phyloP scores from a whole-genome alignment of 2,113 vertebrate species.

The Spheniscus mendiculus region DNA sequence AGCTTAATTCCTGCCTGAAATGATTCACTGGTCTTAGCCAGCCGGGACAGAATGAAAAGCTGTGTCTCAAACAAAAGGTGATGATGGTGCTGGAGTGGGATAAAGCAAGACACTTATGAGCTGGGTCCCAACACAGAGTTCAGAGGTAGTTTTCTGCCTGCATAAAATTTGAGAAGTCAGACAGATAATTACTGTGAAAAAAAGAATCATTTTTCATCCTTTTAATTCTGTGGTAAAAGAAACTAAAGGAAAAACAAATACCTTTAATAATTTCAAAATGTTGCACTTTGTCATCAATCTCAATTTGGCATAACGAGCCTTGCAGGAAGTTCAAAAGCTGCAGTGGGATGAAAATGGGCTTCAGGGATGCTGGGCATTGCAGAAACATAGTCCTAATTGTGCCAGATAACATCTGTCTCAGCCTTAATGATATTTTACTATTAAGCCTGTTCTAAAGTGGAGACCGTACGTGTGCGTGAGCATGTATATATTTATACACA shows the following conservation, averaged over 20 bases:
- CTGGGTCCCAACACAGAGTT: neutral
- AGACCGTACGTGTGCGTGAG: fast-evolving
- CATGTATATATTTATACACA: fast-evolving
- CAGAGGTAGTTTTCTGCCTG: neutral
- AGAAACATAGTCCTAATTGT: neutral
- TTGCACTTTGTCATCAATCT: slow-evolving; percentile 48
- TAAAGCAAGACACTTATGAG: neutral
- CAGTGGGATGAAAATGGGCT: neutral
- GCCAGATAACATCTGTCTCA: neutral
- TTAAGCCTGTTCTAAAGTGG: neutral
- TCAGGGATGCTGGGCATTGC: neutral
- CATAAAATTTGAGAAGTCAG: slow-evolving; percentile 6
- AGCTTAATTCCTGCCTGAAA: neutral
- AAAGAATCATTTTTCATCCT: neutral
- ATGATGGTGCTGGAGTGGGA: neutral
- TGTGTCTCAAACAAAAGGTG: neutral
- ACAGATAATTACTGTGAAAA: neutral
- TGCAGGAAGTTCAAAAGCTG: slow-evolving; percentile 44
- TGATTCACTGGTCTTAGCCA: neutral
- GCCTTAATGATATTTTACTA: neutral
- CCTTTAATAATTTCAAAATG: slow-evolving; percentile 54
- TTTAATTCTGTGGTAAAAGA: slow-evolving; percentile 1
- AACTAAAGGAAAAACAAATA: slow-evolving; percentile 34
- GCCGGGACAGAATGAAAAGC: neutral
- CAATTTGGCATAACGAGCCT: slow-evolving; percentile 1